A percentile compares a stretch with the other conserved stretches of the same genome.
Evolutionary conservation across 2,113 vertebrate genomes (phyloP).

Genomic region (Mirounga angustirostris): DNA sequence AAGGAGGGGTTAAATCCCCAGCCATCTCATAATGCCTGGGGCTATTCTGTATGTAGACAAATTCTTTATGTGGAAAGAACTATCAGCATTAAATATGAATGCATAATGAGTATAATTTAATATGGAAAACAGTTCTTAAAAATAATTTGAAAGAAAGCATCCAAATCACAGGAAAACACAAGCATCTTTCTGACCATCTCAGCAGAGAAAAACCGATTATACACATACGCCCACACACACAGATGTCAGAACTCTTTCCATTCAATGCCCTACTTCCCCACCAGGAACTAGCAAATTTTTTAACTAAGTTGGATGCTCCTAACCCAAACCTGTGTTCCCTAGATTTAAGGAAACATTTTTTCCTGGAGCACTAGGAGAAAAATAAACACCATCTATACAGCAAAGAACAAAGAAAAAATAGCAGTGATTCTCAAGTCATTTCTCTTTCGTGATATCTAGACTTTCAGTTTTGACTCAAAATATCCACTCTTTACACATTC

Average conservation of each 20-base stretch:
- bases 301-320: not conserved
- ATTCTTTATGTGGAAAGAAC: constrained; percentile 37
- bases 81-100: constrained; percentile 20
- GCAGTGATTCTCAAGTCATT: constrained; percentile 41
- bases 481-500: constrained; percentile 13
- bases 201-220: not conserved
- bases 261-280: not conserved
- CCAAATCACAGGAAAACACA: not conserved
- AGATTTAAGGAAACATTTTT: not conserved
- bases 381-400: not conserved
- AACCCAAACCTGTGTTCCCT: not conserved
- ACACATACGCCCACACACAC: not conserved
- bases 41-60: not conserved
- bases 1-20: not conserved
- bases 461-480: constrained; percentile 18
- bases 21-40: not conserved
- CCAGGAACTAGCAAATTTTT: not conserved
- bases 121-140: constrained; percentile 36
- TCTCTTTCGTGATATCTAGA: not conserved
- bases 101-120: constrained; percentile 16
- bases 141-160: constrained; percentile 40
- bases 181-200: not conserved
- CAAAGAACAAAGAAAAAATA: constrained; percentile 51
- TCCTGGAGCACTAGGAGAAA: not conserved
- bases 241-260: not conserved